phyloP scores from a whole-genome alignment of 2,797 vertebrate genomes.

The Trematomus bernacchii region DNA sequence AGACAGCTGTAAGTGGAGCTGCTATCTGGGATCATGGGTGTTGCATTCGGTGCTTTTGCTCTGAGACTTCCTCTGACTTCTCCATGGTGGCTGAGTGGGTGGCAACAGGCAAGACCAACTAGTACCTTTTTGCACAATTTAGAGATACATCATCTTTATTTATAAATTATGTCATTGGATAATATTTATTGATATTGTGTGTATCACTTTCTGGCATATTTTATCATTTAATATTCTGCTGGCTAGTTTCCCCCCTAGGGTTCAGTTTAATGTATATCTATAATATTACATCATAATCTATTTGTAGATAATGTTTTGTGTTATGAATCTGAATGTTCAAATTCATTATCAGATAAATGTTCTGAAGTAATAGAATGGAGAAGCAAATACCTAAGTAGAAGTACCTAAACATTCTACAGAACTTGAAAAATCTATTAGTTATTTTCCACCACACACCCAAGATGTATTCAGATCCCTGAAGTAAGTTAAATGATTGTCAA shows the following conservation, averaged over 20 bases:
- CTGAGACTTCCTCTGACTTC: slow-evolving; percentile 44
- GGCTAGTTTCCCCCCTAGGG: no score
- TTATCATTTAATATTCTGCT: no score
- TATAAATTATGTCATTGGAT: no score
- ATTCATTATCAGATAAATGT: background rate
- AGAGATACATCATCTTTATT: background rate
- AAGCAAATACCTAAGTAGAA: background rate
- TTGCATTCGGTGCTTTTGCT: slow-evolving; percentile 43
- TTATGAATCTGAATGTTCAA: background rate
- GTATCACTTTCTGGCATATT: no score
- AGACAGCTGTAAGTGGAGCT: slow-evolving; percentile 78
- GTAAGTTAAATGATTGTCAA: background rate
- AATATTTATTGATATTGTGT: no score
- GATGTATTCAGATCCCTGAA: background rate
- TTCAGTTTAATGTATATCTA: no score
- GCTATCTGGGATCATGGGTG: slow-evolving; percentile 56
- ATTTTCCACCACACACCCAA: background rate
- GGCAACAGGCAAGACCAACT: slow-evolving; percentile 30
- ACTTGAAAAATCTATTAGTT: no score
- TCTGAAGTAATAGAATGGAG: background rate
- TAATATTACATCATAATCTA: no score
- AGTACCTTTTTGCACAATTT: slow-evolving; percentile 1
- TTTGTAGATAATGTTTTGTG: no score
- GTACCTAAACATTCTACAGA: background rate
- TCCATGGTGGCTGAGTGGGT: slow-evolving; percentile 14